Conservation (phyloP, 2,797 vertebrate genomes). For the Sardinella longiceps region DNA sequence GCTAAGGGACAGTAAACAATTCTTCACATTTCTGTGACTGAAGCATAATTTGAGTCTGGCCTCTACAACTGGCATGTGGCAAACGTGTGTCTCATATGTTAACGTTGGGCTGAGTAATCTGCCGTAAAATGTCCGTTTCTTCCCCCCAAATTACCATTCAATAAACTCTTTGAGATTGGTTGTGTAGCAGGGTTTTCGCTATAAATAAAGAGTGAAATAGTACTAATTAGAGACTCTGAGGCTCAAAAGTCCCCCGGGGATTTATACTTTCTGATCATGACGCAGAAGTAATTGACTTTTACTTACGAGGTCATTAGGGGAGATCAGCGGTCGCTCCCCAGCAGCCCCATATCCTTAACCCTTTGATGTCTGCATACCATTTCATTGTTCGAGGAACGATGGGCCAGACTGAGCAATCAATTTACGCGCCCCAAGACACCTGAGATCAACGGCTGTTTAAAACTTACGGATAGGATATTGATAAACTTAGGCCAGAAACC, state of each 20-base stretch:
- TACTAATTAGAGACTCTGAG: conserved; percentile 69
- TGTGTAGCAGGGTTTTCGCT: conserved; percentile 24
- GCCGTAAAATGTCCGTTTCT: neutral
- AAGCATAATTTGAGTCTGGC: neutral
- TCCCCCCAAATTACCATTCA: neutral
- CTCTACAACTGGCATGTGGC: neutral
- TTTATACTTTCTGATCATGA: conserved; percentile 73
- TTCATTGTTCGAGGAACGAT: conserved; percentile 41
- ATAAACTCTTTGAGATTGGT: conserved; percentile 3
- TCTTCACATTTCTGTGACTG: conserved; percentile 40
- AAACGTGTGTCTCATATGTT: neutral
- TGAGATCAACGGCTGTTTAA: neutral
- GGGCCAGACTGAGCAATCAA: neutral
- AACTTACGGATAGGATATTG: neutral
- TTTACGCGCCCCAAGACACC: conserved; percentile 23
- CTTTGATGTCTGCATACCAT: conserved; percentile 67
- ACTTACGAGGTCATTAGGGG: conserved; percentile 73
- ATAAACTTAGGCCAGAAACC: neutral
- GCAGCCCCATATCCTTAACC: conserved; percentile 64
- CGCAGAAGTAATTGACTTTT: conserved; percentile 81
- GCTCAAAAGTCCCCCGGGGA: conserved; percentile 66
- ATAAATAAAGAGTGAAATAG: conserved; percentile 61
- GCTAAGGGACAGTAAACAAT: conserved; percentile 34
- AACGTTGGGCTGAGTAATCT: neutral
- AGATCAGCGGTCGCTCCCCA: conserved; percentile 67